Percentiles rank a stretch among this genome's conserved stretches.
Conservation (phyloP, 2,113 vertebrate genomes). For the Corythornis madagascariensis region DNA sequence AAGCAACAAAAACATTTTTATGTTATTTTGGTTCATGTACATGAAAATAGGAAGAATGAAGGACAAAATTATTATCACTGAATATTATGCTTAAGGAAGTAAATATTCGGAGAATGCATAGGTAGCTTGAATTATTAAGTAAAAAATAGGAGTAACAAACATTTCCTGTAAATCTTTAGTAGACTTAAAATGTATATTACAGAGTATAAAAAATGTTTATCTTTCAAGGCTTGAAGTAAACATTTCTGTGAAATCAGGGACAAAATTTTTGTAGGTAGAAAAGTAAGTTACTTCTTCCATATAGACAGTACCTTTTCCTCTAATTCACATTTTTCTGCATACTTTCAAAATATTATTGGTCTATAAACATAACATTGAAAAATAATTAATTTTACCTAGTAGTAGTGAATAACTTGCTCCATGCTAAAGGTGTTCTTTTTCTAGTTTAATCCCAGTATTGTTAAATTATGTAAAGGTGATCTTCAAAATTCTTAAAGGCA, state of each 20-base stretch:
- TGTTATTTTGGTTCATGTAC: background rate
- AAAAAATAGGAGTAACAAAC: background rate
- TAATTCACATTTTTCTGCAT: background rate
- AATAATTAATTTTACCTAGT: background rate
- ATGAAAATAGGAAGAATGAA: background rate
- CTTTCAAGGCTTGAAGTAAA: background rate
- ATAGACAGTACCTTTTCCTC: background rate
- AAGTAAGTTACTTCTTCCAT: background rate
- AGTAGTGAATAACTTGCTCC: background rate
- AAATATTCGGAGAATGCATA: background rate
- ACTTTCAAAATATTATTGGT: background rate
- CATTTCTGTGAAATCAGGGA: background rate
- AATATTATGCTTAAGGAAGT: background rate
- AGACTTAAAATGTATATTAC: background rate
- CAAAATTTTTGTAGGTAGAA: background rate
- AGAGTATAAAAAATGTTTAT: background rate
- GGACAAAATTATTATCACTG: background rate
- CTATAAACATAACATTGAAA: background rate
- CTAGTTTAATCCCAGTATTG: slow-evolving; percentile 32
- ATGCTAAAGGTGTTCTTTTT: background rate
- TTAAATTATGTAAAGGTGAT: background rate
- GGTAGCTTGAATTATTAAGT: background rate
- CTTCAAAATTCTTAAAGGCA: slow-evolving; percentile 1
- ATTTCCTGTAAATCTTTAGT: background rate
- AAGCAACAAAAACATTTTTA: background rate